A percentile compares a stretch with the other conserved stretches of the same genome.
phyloP scores from a whole-genome alignment of 1,140 invertebrate genomes.

The Pinna nobilis region DNA sequence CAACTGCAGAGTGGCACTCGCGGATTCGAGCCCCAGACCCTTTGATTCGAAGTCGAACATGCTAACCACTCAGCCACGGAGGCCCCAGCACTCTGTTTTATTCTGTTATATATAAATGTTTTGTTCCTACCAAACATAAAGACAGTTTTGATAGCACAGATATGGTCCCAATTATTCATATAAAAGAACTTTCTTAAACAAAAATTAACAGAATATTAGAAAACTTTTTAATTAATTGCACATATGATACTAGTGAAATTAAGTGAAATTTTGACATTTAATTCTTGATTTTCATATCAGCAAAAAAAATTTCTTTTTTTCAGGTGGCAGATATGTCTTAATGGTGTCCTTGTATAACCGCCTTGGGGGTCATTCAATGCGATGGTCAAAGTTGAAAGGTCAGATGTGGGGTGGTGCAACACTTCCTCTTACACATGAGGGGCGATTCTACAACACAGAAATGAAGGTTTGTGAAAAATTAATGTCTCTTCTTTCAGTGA shows the following conservation, averaged over 20 bases:
- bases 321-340: conserved; percentile 70
- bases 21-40: no score
- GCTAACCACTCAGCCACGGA: no score
- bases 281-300: background rate
- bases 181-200: no score
- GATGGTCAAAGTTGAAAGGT: conserved; percentile 71
- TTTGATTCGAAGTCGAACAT: no score
- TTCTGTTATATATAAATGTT: no score
- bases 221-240: background rate
- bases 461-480: conserved; percentile 62
- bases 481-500: background rate
- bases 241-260: background rate
- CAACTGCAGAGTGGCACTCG: no score
- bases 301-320: conserved; percentile 36
- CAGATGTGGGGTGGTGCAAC: conserved; percentile 71
- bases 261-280: background rate
- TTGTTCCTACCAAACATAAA: no score
- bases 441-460: conserved; percentile 69
- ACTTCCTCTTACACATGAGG: conserved; percentile 69
- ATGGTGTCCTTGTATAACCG: conserved; percentile 70
- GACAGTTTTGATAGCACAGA: no score
- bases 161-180: no score
- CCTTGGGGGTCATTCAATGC: conserved; percentile 67
- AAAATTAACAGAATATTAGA: background rate
- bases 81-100: no score